Percentiles rank a stretch among this genome's conserved stretches.
These are phyloP conservation scores for Aegithalos caudatus DNA, from an alignment of 2,113 vertebrate species.

Conservation along the genomic window DNA sequence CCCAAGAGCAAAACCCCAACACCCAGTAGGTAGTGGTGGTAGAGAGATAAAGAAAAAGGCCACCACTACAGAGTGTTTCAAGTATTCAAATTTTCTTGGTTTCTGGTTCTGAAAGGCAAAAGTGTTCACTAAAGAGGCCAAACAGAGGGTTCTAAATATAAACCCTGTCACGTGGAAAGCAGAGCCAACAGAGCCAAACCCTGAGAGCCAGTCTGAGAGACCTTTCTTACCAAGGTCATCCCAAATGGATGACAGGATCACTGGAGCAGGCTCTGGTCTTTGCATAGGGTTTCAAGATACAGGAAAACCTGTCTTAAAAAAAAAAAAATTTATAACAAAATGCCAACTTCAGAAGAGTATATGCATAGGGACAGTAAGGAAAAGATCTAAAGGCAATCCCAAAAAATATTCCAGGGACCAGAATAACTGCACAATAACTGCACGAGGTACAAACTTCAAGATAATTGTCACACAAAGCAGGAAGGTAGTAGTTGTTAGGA, in stretches of 20 bases:
- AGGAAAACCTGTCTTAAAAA: background rate
- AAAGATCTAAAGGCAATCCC: background rate
- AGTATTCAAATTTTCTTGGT: background rate
- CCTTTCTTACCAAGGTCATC: background rate
- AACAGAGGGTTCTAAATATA: fast-evolving
- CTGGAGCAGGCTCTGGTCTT: background rate
- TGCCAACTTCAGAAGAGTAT: background rate
- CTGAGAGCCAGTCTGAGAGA: background rate
- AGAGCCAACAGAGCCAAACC: background rate
- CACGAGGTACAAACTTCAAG: background rate
- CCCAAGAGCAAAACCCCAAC: background rate
- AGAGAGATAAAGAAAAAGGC: background rate
- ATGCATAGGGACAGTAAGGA: background rate
- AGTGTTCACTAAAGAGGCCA: background rate
- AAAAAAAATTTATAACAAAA: background rate
- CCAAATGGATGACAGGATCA: background rate
- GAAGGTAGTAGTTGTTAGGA: background rate
- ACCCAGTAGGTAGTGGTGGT: no score
- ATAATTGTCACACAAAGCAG: background rate
- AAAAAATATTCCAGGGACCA: background rate
- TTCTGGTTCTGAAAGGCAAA: background rate
- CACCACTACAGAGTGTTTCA: background rate
- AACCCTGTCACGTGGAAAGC: background rate
- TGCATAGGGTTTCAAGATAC: background rate
- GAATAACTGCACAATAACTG: background rate